phyloP scores from a whole-genome alignment of 2,113 vertebrate genomes.

The Otolemur garnettii region DNA sequence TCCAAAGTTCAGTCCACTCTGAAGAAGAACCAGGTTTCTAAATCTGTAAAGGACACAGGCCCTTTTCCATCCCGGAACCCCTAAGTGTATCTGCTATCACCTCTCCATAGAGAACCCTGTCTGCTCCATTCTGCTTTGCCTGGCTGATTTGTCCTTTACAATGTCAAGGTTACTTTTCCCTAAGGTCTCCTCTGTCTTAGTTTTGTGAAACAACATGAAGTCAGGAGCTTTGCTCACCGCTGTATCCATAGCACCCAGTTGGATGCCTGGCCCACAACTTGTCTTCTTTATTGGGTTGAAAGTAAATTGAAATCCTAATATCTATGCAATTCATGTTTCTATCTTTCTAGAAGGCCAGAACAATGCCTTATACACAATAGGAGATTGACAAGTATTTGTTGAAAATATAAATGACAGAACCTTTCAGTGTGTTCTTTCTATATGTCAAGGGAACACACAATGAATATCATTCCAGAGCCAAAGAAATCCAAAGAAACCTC shows the following conservation, averaged over 20 bases:
- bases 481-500: conserved; percentile 14
- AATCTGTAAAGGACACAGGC: neutral
- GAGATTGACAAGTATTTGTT: conserved; percentile 16
- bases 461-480: conserved; percentile 56
- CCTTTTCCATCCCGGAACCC: neutral
- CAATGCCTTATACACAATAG: neutral
- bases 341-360: conserved; percentile 43
- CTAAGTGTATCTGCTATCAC: neutral
- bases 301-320: neutral
- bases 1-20: conserved; percentile 7
- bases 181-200: neutral
- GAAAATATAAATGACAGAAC: conserved; percentile 4
- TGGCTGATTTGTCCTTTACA: neutral
- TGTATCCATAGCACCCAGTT: neutral
- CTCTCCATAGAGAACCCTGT: neutral
- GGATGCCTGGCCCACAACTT: neutral
- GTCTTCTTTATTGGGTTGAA: neutral
- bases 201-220: neutral
- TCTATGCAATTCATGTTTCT: neutral
- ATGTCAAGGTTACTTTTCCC: neutral
- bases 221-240: neutral
- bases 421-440: neutral
- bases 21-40: neutral
- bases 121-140: neutral
- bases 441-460: conserved; percentile 45